phyloP scores from a whole-genome alignment of 1,140 invertebrate species.

The Drosophila santomea region DNA sequence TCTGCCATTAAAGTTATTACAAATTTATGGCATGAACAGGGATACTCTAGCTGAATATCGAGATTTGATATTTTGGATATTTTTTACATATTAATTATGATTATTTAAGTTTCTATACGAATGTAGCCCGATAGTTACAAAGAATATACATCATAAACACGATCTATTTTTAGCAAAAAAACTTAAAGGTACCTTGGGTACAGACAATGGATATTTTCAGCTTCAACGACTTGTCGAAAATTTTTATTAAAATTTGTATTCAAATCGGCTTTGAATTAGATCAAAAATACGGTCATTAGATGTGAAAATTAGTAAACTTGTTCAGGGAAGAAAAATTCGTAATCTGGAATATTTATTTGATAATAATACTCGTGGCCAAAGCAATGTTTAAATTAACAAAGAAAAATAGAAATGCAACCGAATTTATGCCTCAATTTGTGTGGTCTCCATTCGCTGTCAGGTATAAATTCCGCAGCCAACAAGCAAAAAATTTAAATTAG shows the following conservation, averaged over 20 bases:
- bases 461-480: slow-evolving; percentile 62
- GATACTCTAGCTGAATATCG: neutral
- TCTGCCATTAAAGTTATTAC: slow-evolving; percentile 40
- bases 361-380: slow-evolving; percentile 25
- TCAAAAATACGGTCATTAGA: neutral
- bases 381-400: slow-evolving; percentile 67
- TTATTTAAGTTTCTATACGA: too few relatives aligned
- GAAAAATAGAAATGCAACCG: slow-evolving; percentile 14
- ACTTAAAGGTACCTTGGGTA: neutral
- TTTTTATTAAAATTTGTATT: neutral
- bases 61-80: too few relatives aligned
- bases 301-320: neutral
- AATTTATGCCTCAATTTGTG: slow-evolving; percentile 75
- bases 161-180: too few relatives aligned
- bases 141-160: too few relatives aligned
- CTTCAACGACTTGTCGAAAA: neutral
- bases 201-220: neutral
- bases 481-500: slow-evolving; percentile 58
- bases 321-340: neutral
- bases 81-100: neutral
- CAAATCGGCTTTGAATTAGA: too few relatives aligned
- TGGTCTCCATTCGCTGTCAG: slow-evolving; percentile 27
- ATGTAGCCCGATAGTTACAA: too few relatives aligned
- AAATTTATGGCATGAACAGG: slow-evolving; percentile 10
- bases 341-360: slow-evolving; percentile 37